Evolutionary conservation across 2,113 vertebrate genomes (phyloP), one percentile per base, ranked within the genome.

Genomic region (Beaufortia kweichowensis): DNA sequence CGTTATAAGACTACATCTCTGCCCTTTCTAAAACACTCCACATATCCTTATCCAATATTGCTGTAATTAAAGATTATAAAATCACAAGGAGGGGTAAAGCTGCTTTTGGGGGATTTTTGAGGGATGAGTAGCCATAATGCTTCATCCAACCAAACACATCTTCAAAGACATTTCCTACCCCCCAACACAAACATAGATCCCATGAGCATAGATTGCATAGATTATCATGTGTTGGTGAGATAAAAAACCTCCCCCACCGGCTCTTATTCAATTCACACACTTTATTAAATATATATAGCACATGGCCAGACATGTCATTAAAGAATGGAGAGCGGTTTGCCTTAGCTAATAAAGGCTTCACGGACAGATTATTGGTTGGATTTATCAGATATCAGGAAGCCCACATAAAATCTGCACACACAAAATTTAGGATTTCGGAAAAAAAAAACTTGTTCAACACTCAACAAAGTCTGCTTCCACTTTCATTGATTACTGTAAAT

Each of bases 41-140:
- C 46, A 15, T 26, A 19, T 70, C 3, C 29, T 31, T 8, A 26
- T 53, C n/a, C n/a, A 84, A 81, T 81, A 71, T 78, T 80, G n/a
- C 60, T 67, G 65, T 23, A 39, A 68, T 41, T 63, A 56, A 41
- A 67, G 6, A 24, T n/a, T n/a, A 48, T 73, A 56, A 76, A 84
- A 79, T 76, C 75, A 65, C 79, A 33, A 73, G 72, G 67, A 78
- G 24, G 7, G 33, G 50, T 10, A 63, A 39, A 57, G 35, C 68
- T 80, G 43, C n/a, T n/a, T n/a, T n/a, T n/a, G n/a, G n/a, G n/a
- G n/a, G n/a, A n/a, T n/a, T n/a, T n/a, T n/a, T n/a, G n/a, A n/a
- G n/a, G n/a, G n/a, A n/a, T n/a, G 50, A 14, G 55, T 39, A 77
- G 53, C 61, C 77, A 41, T 80, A 21, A 35, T 23, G 23, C 62